Conservation (phyloP, 2,888 invertebrate genomes). For the Tetragonula carbonaria region DNA sequence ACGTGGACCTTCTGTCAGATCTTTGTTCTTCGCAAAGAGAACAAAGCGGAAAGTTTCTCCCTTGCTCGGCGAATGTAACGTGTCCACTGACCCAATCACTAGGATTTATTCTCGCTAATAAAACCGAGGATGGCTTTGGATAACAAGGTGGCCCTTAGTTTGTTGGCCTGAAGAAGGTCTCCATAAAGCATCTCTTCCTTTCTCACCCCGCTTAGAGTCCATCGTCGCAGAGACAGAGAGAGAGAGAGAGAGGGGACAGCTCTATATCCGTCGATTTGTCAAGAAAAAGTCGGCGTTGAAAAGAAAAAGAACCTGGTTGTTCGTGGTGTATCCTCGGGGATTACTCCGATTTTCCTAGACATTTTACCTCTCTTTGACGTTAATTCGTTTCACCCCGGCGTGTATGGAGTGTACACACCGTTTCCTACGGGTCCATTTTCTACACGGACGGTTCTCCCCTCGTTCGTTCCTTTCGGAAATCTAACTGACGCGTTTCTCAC, state of each 20-base stretch:
- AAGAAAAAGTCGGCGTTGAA: background rate
- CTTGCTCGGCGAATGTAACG: constrained; percentile 1
- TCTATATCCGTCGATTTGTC: constrained; percentile 33
- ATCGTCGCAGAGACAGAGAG: background rate
- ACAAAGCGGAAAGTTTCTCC: background rate
- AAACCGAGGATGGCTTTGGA: constrained; percentile 59
- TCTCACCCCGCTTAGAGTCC: background rate
- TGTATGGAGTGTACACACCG: background rate
- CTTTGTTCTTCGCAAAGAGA: background rate
- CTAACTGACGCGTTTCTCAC: background rate
- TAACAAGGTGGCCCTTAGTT: constrained; percentile 62
- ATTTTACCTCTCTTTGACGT: background rate
- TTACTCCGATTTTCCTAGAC: constrained; percentile 17
- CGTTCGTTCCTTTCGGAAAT: background rate
- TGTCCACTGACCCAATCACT: constrained; percentile 47
- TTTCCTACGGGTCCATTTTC: background rate
- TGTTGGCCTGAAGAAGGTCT: constrained; percentile 38
- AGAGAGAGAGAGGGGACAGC: background rate
- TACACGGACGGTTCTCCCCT: background rate
- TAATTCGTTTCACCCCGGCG: background rate
- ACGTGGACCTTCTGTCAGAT: too few relatives aligned
- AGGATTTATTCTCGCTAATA: constrained; percentile 56
- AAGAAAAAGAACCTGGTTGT: background rate
- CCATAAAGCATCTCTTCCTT: constrained; percentile 42
- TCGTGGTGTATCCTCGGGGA: background rate